A percentile compares a stretch with the other conserved stretches of the same genome.
Conservation (phyloP, 2,797 vertebrate genomes). For the Amblyopsis hoosieri region DNA sequence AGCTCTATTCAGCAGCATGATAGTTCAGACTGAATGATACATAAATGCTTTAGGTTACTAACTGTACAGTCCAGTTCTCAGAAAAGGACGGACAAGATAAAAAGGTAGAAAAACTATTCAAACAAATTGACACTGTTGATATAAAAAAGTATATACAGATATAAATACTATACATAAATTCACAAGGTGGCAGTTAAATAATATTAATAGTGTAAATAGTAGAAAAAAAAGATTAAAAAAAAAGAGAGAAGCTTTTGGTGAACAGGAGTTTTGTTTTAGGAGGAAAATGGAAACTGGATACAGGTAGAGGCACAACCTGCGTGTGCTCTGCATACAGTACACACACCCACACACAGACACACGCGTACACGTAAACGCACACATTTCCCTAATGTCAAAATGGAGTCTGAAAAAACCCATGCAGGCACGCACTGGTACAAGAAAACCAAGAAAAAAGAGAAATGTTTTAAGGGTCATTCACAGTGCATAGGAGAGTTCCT, state of each 20-base stretch:
- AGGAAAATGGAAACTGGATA: slow-evolving; percentile 41
- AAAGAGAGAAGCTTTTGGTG: slow-evolving; percentile 29
- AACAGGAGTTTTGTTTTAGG: slow-evolving; percentile 27
- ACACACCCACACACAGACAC: slow-evolving; percentile 20
- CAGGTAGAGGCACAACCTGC: slow-evolving; percentile 32
- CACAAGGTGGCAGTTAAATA: slow-evolving; percentile 56
- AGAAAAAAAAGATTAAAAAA: background rate
- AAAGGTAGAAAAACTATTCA: slow-evolving; percentile 20
- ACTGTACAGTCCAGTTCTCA: slow-evolving; percentile 39
- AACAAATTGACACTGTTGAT: slow-evolving; percentile 6
- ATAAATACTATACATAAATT: slow-evolving; percentile 78
- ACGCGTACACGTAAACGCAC: slow-evolving; percentile 10
- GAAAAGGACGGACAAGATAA: slow-evolving; percentile 45
- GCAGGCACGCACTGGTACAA: slow-evolving; percentile 58
- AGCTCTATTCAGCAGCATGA: slow-evolving; percentile 15
- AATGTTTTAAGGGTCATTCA: slow-evolving; percentile 42
- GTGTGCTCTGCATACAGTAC: slow-evolving; percentile 3
- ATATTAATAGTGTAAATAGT: slow-evolving; percentile 1
- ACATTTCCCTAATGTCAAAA: slow-evolving; percentile 9
- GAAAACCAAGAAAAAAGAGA: slow-evolving; percentile 40
- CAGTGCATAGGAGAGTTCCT: slow-evolving; percentile 68
- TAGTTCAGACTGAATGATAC: slow-evolving; percentile 19
- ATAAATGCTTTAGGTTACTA: slow-evolving; percentile 31
- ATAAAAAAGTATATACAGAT: slow-evolving; percentile 59
- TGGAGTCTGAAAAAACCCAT: slow-evolving; percentile 9